Evolutionary conservation across 2,888 invertebrate genomes (phyloP), one percentile per base, ranked within the genome.

Genomic region (Tachina lurida): DNA sequence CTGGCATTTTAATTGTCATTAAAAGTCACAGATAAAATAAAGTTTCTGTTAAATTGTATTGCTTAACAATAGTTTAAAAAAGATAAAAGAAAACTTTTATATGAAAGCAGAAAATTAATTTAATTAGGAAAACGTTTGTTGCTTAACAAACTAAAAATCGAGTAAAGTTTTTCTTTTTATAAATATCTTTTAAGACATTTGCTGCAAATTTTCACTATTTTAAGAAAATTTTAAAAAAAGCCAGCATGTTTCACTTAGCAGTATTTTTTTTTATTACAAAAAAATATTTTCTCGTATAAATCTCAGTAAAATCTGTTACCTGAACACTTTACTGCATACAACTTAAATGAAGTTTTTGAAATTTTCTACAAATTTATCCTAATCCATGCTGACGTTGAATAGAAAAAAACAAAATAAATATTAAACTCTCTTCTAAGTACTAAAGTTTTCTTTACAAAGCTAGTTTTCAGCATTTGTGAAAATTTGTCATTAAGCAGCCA

Each of bases 401-500:
- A 58, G 5, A 58, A 3, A 9, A 62, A 15, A 39, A 60, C 31
- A 47, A 49, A n/a, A 17, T 1, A 19, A 9, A 45, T 31, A 17
- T 17, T 7, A 43, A 67, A 67, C 45, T 39, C 12, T 12, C 52
- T 70, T 13, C 43, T 70, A 60, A 67, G 58, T 17, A 56, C 2
- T 19, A 67, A 75, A 82, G 47, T 82, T 81, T 75, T 19, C 45
- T 81, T 68, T 19, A 19, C 49, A 31, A 52, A 81, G 41, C 49
- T 47, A 68, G 75, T 67, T 80, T 67, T 49, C 58, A 80, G 58
- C 73, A 67, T 74, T 58, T 74, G 22, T 22, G 60, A 82, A 75
- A 76, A 76, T 76, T 70, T 82, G 68, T 70, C 75, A 52, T 70
- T 56, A 76, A 70, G 75, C 75, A 76, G 12, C 45, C 31, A 31